phyloP scores from a whole-genome alignment of 1,140 invertebrate genomes.

The Anastrepha ludens region DNA sequence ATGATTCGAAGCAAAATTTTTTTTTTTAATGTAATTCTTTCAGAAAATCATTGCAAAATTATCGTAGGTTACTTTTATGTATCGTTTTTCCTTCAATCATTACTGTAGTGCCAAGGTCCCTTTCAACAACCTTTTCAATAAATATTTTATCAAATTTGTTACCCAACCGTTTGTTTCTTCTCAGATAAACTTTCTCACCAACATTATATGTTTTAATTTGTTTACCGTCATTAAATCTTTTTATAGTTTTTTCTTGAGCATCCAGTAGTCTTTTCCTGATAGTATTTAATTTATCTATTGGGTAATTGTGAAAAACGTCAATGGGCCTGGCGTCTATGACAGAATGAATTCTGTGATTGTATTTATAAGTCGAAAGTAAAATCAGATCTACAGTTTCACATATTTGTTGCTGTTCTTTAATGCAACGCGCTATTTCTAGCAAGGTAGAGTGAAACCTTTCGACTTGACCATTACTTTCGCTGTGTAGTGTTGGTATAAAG shows the following conservation, averaged over 20 bases:
- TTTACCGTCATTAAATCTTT: background rate
- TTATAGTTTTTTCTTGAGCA: slow-evolving; percentile 15
- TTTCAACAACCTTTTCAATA: slow-evolving; percentile 14
- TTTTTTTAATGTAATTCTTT: background rate
- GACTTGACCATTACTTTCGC: too few species aligned
- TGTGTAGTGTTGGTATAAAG: too few species aligned
- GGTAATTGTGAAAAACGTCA: background rate
- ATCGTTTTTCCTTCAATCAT: slow-evolving; percentile 31
- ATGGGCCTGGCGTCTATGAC: slow-evolving; percentile 32
- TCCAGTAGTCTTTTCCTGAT: too few species aligned
- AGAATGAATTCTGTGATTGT: slow-evolving; percentile 53
- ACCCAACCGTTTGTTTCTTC: slow-evolving; percentile 41
- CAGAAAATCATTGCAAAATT: background rate
- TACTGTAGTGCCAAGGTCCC: slow-evolving; percentile 8
- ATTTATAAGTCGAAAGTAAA: slow-evolving; percentile 30
- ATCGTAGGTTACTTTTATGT: slow-evolving; percentile 51
- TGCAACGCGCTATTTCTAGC: background rate
- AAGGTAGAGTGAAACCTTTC: slow-evolving; percentile 32
- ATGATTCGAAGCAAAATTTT: background rate
- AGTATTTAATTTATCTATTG: too few species aligned
- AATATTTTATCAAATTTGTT: slow-evolving; percentile 54
- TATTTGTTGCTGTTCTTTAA: slow-evolving; percentile 46
- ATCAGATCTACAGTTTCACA: slow-evolving; percentile 3
- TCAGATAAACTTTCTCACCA: slow-evolving; percentile 46
- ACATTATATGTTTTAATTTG: background rate